phyloP scores from a whole-genome alignment of 1,140 invertebrate species.

The Bombyx mori region DNA sequence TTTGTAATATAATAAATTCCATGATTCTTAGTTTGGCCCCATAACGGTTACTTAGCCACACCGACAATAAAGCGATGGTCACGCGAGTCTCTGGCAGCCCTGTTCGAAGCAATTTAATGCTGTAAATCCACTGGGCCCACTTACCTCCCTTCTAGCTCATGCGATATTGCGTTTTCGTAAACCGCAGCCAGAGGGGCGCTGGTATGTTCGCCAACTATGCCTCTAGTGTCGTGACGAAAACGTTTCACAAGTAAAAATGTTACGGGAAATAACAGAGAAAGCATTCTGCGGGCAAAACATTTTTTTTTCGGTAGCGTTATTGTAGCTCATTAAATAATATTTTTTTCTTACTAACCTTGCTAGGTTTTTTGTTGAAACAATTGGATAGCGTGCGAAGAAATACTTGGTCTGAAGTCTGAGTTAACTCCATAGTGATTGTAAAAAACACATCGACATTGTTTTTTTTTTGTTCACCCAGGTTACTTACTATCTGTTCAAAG shows the following conservation, averaged over 20 bases:
- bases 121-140: conserved; percentile 67
- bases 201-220: conserved; percentile 21
- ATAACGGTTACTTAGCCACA: conserved; percentile 16
- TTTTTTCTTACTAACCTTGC: too few relatives aligned
- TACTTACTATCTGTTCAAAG: too few relatives aligned
- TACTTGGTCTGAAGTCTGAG: too few relatives aligned
- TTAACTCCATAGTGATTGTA: too few relatives aligned
- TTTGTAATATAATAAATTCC: conserved; percentile 2
- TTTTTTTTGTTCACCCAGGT: too few relatives aligned
- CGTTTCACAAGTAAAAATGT: conserved; percentile 26
- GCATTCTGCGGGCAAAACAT: conserved; percentile 4
- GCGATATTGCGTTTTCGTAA: conserved; percentile 68
- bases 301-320: background rate
- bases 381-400: too few relatives aligned
- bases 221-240: conserved; percentile 46
- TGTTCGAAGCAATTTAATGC: conserved; percentile 62
- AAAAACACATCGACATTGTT: too few relatives aligned
- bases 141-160: conserved; percentile 65
- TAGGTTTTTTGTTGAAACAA: too few relatives aligned
- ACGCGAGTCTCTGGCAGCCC: conserved; percentile 39
- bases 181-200: conserved; percentile 40
- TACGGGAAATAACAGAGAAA: conserved; percentile 8
- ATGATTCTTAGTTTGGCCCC: conserved; percentile 10
- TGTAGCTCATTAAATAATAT: too few relatives aligned
- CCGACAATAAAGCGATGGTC: conserved; percentile 14